Conservation (phyloP, 2,888 invertebrate species). For the Temnothorax unifasciatus region DNA sequence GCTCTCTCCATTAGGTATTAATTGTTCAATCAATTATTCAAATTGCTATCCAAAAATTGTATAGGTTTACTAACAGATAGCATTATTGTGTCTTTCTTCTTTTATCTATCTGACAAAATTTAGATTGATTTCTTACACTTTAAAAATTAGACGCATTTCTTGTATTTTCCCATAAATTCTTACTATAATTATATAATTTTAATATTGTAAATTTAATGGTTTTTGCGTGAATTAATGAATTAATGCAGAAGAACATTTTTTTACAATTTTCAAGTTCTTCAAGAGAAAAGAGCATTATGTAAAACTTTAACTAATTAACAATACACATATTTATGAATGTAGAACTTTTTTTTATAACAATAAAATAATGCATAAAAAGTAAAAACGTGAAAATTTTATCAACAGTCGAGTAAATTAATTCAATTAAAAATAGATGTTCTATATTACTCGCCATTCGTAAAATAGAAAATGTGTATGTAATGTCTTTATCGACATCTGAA, state of each 20-base stretch:
- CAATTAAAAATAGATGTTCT: not conserved
- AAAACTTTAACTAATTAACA: not conserved
- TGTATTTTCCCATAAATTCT: not conserved
- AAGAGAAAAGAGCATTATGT: not conserved
- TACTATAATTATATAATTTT: not conserved
- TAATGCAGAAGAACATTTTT: not conserved
- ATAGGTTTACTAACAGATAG: too few relatives aligned
- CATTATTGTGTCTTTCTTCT: not conserved
- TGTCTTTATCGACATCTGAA: constrained; percentile 25
- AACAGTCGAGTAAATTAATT: not conserved
- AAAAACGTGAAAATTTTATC: not conserved
- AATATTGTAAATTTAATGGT: not conserved
- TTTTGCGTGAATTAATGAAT: not conserved
- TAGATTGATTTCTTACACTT: not conserved
- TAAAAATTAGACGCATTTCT: not conserved
- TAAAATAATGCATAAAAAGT: not conserved
- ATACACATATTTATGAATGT: not conserved
- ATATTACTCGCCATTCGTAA: not conserved
- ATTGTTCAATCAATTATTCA: not conserved
- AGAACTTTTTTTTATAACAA: not conserved
- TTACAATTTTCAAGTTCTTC: not conserved
- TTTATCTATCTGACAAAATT: not conserved
- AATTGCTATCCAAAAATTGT: not conserved
- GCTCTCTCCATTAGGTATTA: not conserved
- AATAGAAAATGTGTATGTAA: constrained; percentile 12